Evolutionary conservation across 2,797 vertebrate species (phyloP).

Genomic region (Ctenopoma multispine): DNA sequence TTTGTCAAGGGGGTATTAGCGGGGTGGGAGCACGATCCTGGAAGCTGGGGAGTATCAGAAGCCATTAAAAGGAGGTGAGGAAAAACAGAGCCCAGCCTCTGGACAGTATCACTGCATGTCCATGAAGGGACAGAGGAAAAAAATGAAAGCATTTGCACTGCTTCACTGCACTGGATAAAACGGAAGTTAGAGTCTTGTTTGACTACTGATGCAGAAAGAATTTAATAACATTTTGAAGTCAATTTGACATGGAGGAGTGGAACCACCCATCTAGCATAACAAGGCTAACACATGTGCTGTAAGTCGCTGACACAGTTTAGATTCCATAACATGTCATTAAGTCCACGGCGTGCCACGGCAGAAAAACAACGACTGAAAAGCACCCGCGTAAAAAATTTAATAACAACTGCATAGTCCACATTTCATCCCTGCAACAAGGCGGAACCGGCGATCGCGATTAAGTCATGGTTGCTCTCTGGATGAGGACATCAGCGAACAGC

Average conservation of each 20-base stretch:
- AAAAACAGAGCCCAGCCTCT: slow-evolving; percentile 69
- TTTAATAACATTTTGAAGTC: slow-evolving; percentile 43
- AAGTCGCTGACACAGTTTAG: slow-evolving; percentile 23
- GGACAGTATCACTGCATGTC: slow-evolving; percentile 53
- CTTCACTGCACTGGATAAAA: not conserved
- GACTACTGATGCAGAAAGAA: slow-evolving; percentile 36
- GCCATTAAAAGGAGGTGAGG: slow-evolving; percentile 65
- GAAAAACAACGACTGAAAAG: not conserved
- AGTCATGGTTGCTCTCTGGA: slow-evolving; percentile 63
- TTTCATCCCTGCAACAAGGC: slow-evolving; percentile 49
- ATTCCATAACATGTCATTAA: slow-evolving; percentile 3
- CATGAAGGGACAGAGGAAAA: not conserved
- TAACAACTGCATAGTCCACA: slow-evolving; percentile 32
- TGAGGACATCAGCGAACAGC: slow-evolving; percentile 72
- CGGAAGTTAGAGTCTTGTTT: not conserved
- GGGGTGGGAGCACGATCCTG: slow-evolving; percentile 47
- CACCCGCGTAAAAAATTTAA: not conserved
- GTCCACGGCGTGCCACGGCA: not conserved
- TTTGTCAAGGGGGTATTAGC: slow-evolving; percentile 48
- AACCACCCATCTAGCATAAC: slow-evolving; percentile 42
- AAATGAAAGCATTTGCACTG: not conserved
- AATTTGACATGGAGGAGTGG: slow-evolving; percentile 21
- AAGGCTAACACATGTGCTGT: not conserved
- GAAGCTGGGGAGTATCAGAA: slow-evolving; percentile 64
- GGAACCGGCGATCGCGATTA: slow-evolving; percentile 53